A percentile compares a stretch with the other conserved stretches of the same genome.
These are phyloP conservation scores for Platichthys flesus DNA, from an alignment of 2,113 vertebrate genomes.

Conservation along the genomic window DNA sequence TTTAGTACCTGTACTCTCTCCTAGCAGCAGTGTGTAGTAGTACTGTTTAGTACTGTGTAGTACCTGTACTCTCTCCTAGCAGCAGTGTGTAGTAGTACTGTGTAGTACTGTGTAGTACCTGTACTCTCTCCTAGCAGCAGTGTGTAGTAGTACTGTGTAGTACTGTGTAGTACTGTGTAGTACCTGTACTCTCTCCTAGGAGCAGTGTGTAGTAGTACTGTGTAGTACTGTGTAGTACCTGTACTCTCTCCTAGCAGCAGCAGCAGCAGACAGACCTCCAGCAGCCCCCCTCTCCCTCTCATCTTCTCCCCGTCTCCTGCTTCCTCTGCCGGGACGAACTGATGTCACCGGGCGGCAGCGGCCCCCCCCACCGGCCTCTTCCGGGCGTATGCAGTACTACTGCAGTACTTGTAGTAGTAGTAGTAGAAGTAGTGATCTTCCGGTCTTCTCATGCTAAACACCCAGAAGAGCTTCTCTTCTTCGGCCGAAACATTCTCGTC, in stretches of 20 bases:
- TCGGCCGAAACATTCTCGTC: conserved; percentile 51
- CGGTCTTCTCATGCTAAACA: conserved; percentile 36
- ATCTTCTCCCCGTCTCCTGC: not conserved
- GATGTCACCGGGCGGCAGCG: not conserved
- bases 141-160: not conserved
- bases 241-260: conserved; percentile 2
- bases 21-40: no score
- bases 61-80: no score
- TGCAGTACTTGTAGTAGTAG: not conserved
- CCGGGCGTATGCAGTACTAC: not conserved
- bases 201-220: no score
- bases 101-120: no score
- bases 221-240: no score
- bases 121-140: no score
- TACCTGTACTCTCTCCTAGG: not conserved
- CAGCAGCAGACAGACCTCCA: conserved; percentile 55
- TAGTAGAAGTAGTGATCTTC: not conserved
- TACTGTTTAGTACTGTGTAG: no score
- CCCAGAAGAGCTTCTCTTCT: conserved; percentile 37
- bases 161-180: not conserved
- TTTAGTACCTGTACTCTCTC: not conserved
- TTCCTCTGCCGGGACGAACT: not conserved
- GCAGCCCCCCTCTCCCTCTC: conserved; percentile 39
- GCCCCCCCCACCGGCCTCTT: not conserved
- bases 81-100: no score